Conservation (phyloP, 2,113 vertebrate genomes). For the Orthonyx spaldingii region DNA sequence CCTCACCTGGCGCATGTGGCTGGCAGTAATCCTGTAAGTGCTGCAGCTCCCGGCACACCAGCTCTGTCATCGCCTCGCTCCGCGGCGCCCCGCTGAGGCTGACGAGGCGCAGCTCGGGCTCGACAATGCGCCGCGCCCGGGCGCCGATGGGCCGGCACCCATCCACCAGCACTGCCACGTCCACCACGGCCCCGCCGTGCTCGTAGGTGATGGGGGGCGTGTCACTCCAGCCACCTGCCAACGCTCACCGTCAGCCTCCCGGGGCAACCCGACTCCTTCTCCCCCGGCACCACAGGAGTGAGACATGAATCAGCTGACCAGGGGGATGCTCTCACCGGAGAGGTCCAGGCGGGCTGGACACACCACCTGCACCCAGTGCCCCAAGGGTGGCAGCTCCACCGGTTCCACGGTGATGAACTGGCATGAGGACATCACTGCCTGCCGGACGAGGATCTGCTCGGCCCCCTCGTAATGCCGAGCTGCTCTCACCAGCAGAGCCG, state of each 20-base stretch:
- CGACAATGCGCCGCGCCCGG: slow-evolving; percentile 73
- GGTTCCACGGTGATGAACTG: slow-evolving; percentile 73
- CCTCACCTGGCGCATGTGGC: slow-evolving; percentile 88
- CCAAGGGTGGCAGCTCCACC: slow-evolving; percentile 67
- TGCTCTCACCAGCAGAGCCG: slow-evolving; percentile 84
- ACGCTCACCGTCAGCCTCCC: background rate
- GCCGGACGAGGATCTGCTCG: slow-evolving; percentile 85
- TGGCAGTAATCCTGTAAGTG: slow-evolving; percentile 87
- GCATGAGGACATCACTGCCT: slow-evolving; percentile 87
- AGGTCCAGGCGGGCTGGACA: slow-evolving; percentile 91
- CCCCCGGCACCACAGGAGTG: too few species aligned
- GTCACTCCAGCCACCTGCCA: slow-evolving; percentile 91
- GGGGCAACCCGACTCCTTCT: rapidly evolving
- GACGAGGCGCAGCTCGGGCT: slow-evolving; percentile 78
- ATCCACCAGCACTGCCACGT: slow-evolving; percentile 83
- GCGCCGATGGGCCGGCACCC: slow-evolving; percentile 85
- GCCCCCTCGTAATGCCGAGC: slow-evolving; percentile 94
- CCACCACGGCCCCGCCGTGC: slow-evolving; percentile 87
- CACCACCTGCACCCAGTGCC: slow-evolving; percentile 82
- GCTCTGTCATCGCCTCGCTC: slow-evolving; percentile 56
- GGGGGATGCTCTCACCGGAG: slow-evolving; percentile 72
- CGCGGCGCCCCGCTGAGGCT: slow-evolving; percentile 49
- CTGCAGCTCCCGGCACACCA: slow-evolving; percentile 74
- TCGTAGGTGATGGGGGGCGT: slow-evolving; percentile 93
- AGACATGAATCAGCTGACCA: background rate